phyloP scores from a whole-genome alignment of 2,888 invertebrate species.

The Metellina segmentata region DNA sequence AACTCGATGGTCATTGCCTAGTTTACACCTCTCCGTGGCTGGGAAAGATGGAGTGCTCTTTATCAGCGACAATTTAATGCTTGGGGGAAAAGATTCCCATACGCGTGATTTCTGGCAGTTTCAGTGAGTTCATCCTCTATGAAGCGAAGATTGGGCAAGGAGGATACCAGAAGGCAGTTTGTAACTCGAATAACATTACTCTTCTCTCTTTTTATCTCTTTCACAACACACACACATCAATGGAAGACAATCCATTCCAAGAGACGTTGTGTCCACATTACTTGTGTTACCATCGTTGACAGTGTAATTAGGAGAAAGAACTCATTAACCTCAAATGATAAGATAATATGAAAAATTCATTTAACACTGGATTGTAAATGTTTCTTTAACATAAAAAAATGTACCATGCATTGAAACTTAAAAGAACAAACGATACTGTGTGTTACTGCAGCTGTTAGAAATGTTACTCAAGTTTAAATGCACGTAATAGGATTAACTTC shows the following conservation, averaged over 20 bases:
- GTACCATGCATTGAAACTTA: neutral
- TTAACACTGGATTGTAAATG: no score
- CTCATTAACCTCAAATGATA: neutral
- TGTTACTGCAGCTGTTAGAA: neutral
- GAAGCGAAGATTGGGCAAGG: no score
- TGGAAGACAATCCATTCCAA: no score
- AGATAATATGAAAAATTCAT: neutral
- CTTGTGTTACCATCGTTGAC: neutral
- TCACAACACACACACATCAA: no score
- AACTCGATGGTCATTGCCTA: constrained; percentile 53
- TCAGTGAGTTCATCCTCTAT: no score
- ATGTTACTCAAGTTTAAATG: neutral
- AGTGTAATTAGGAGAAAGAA: neutral
- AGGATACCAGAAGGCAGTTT: no score
- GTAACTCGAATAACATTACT: no score
- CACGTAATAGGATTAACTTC: neutral
- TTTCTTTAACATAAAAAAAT: no score
- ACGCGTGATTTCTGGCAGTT: neutral
- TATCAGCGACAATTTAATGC: constrained; percentile 61
- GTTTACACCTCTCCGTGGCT: constrained; percentile 65
- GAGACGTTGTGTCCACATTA: neutral
- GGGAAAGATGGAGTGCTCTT: constrained; percentile 50
- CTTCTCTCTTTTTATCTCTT: no score
- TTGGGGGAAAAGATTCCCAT: constrained; percentile 12
- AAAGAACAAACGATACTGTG: neutral